Evolutionary conservation across 2,113 vertebrate species (phyloP).

Genomic region (Bubo bubo): DNA sequence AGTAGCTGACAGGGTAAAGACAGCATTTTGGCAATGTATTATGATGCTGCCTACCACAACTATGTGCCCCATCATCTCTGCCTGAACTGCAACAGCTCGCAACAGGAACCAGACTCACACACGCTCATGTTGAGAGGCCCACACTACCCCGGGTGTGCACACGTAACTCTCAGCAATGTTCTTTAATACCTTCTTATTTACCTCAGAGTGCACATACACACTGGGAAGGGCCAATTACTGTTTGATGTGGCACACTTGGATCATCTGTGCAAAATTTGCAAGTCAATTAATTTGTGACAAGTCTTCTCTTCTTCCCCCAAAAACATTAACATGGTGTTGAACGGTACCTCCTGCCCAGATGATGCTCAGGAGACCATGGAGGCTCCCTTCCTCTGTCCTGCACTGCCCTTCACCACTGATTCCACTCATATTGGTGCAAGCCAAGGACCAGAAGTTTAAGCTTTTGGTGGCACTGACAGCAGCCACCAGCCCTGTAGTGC

Average conservation of each 20-base stretch:
- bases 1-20: not conserved
- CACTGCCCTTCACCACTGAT: not conserved
- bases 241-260: not conserved
- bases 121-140: rapidly evolving
- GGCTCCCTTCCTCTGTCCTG: rapidly evolving
- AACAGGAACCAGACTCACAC: not conserved
- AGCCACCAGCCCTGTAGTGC: not conserved
- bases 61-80: not conserved
- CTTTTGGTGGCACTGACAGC: not conserved
- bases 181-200: not conserved
- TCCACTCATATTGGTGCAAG: not conserved
- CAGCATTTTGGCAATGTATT: no score
- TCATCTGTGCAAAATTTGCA: not conserved
- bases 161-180: not conserved
- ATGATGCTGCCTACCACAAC: not conserved
- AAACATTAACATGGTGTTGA: not conserved
- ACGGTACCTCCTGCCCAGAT: not conserved
- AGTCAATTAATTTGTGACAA: not conserved
- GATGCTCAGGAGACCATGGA: not conserved
- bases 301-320: not conserved
- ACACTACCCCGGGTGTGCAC: rapidly evolving
- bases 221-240: not conserved
- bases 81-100: not conserved
- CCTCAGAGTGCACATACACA: not conserved
- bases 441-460: not conserved